Percentiles rank a stretch among this genome's conserved stretches.
Conservation (phyloP, 2,888 invertebrate genomes). For the Caenorhabditis plicata region DNA sequence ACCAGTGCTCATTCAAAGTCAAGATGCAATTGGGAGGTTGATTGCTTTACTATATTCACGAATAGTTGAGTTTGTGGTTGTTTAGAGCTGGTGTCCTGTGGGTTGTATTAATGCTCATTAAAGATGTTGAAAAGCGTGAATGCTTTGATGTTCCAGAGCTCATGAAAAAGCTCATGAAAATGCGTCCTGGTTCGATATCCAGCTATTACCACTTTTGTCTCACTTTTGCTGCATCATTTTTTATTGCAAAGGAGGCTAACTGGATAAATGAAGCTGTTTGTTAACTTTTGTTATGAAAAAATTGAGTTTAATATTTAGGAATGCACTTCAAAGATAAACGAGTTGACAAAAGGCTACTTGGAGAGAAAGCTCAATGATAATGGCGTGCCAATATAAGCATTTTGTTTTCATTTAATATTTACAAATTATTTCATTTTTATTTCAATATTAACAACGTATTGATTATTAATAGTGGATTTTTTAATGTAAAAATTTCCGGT, state of each 20-base stretch:
- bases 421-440: too few species aligned
- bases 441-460: too few species aligned
- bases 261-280: neutral
- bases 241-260: neutral
- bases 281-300: too few species aligned
- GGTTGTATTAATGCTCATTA: slow-evolving; percentile 25
- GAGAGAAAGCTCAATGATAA: slow-evolving; percentile 3
- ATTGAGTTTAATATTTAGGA: neutral
- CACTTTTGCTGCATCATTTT: neutral
- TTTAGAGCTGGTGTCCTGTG: slow-evolving; percentile 18
- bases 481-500: too few species aligned
- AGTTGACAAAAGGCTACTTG: neutral
- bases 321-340: neutral
- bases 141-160: slow-evolving; percentile 34
- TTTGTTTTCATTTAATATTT: too few species aligned
- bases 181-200: slow-evolving; percentile 1
- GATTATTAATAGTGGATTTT: too few species aligned
- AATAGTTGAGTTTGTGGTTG: too few species aligned
- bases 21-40: slow-evolving; percentile 23
- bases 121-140: slow-evolving; percentile 34
- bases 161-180: slow-evolving; percentile 17
- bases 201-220: neutral
- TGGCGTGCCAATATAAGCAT: neutral
- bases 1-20: slow-evolving; percentile 32
- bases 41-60: too few species aligned